These are phyloP conservation scores for Rhipidura dahli DNA, from an alignment of 2,113 vertebrate genomes.

Conservation along the genomic window DNA sequence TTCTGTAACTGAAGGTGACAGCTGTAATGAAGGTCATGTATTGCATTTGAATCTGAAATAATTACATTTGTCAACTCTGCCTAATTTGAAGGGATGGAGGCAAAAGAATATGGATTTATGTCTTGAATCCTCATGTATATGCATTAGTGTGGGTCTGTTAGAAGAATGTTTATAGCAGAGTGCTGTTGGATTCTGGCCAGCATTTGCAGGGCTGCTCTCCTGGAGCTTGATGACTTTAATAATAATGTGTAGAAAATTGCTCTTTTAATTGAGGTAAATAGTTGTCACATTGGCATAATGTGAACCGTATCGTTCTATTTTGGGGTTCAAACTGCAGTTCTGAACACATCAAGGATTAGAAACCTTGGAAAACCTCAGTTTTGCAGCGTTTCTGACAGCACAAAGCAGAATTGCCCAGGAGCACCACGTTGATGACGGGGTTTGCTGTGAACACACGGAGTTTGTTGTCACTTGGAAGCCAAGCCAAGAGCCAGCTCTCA, in stretches of 20 bases:
- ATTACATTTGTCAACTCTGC: not conserved
- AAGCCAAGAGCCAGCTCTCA: not conserved
- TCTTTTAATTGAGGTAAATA: slow-evolving; percentile 67
- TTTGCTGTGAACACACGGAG: fast-evolving
- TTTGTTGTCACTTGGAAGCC: not conserved
- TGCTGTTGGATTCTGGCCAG: slow-evolving; percentile 62
- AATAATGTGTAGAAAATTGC: slow-evolving; percentile 54
- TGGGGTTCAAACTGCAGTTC: not conserved
- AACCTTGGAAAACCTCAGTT: not conserved
- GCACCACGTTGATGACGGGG: not conserved
- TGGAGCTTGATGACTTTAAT: slow-evolving; percentile 60
- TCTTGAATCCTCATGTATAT: not conserved
- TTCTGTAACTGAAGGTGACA: not conserved
- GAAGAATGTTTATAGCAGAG: not conserved
- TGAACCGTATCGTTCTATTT: not conserved
- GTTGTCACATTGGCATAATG: slow-evolving; percentile 20
- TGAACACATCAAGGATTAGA: not conserved
- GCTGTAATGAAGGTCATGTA: not conserved
- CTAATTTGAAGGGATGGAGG: not conserved
- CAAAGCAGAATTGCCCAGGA: not conserved
- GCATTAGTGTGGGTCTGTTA: not conserved
- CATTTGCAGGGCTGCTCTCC: slow-evolving; percentile 50
- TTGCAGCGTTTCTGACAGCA: not conserved
- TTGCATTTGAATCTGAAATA: not conserved
- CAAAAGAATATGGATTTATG: not conserved